Percentiles rank a stretch among this genome's conserved stretches.
Evolutionary conservation across 2,797 vertebrate genomes (phyloP).

Genomic region (Syngnathus acus): DNA sequence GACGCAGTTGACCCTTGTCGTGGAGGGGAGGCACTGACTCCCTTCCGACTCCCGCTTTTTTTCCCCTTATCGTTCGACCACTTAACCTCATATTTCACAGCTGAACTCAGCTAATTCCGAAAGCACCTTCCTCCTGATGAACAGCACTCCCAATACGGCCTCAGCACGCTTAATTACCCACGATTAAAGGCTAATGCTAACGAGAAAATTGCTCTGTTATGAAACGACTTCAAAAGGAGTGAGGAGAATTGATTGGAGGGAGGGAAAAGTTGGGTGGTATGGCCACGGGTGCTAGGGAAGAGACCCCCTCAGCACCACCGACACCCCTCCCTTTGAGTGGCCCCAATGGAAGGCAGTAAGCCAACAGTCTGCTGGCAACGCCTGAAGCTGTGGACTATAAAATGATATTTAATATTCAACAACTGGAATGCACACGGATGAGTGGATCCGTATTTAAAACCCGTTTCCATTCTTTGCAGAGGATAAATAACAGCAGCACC

Average conservation of each 20-base stretch:
- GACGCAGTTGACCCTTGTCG: constrained; percentile 44
- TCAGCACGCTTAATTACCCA: constrained; percentile 75
- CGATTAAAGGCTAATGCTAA: constrained; percentile 76
- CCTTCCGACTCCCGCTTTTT: constrained; percentile 35
- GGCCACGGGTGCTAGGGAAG: constrained; percentile 46
- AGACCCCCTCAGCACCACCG: not conserved
- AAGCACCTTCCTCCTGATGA: constrained; percentile 21
- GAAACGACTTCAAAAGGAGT: constrained; percentile 70
- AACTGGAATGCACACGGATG: constrained; percentile 31
- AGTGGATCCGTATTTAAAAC: not conserved
- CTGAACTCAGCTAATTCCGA: constrained; percentile 75
- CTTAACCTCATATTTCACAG: constrained; percentile 78
- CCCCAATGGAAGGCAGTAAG: constrained; percentile 46
- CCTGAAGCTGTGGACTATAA: constrained; percentile 46
- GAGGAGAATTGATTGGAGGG: constrained; percentile 59
- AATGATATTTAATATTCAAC: constrained; percentile 27
- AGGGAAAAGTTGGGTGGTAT: constrained; percentile 51
- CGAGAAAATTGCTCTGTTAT: constrained; percentile 77
- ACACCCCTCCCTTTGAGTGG: not conserved
- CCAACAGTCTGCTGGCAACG: constrained; percentile 51
- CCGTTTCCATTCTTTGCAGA: not conserved
- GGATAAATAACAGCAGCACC: not conserved
- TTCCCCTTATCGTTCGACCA: constrained; percentile 55
- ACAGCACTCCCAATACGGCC: constrained; percentile 60
- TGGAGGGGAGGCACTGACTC: constrained; percentile 55